phyloP scores from a whole-genome alignment of 2,113 vertebrate genomes.

The Alces alces region DNA sequence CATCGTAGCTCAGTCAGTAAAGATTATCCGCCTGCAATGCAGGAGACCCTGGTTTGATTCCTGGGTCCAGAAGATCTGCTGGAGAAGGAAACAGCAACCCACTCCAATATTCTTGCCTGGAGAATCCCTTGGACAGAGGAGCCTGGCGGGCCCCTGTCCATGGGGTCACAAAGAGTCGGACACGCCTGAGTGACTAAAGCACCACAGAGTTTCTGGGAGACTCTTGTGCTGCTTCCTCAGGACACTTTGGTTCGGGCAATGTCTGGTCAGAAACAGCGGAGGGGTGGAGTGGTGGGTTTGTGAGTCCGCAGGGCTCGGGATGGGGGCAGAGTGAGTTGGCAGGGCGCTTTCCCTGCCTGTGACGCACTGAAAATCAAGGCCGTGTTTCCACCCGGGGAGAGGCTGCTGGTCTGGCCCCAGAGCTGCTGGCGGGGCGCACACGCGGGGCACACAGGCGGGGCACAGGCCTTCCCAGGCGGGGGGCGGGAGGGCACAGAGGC shows the following conservation, averaged over 20 bases:
- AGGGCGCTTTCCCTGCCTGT: rapidly evolving
- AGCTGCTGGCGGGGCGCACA: not conserved
- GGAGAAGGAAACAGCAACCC: not conserved
- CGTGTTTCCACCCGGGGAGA: not conserved
- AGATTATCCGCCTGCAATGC: not conserved
- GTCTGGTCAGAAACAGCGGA: rapidly evolving
- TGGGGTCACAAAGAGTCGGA: rapidly evolving
- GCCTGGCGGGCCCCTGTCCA: rapidly evolving
- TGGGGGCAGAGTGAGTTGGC: rapidly evolving
- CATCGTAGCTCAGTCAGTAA: too few relatives aligned
- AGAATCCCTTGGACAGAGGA: not conserved
- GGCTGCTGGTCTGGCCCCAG: not conserved
- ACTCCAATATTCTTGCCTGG: not conserved
- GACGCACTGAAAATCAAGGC: not conserved
- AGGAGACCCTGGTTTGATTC: rapidly evolving
- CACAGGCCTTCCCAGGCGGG: not conserved
- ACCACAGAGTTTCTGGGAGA: not conserved
- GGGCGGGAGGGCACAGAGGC: not conserved
- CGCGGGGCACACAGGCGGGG: not conserved
- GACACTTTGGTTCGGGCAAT: rapidly evolving
- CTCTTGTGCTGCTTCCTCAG: rapidly evolving
- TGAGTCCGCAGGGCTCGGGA: rapidly evolving
- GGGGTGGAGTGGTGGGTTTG: rapidly evolving
- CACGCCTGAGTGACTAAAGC: not conserved
- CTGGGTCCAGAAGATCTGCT: not conserved